Evolutionary conservation across 2,797 vertebrate genomes (phyloP), one percentile per base, ranked within the genome.

Genomic region (Paramormyrops hopkinsi): DNA sequence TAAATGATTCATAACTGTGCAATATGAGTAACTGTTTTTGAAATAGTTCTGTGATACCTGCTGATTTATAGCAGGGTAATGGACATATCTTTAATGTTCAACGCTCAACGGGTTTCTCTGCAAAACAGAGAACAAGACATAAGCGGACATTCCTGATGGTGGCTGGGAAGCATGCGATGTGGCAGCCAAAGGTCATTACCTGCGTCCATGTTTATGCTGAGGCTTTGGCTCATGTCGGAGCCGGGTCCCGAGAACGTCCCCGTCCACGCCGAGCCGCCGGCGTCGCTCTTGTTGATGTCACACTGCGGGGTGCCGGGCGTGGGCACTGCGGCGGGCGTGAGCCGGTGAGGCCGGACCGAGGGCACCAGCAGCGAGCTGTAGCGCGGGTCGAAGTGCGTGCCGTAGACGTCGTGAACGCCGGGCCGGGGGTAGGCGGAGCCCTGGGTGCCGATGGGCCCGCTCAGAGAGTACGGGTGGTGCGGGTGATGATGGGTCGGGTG

Each of bases 351-450:
- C 82, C 98, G 96, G 51, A 98, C 97, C 0, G 98, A 98, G 0
- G 98, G 98, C 93, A 99, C 97, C 92, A 99, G 93, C 93, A 99
- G 95, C 0, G 98, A 98, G 89, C 98, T 91, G 7, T 99, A 99
- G 50, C 98, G 97, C 0, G 98, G 97, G 93, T 99, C 98, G 0
- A 99, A 99, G 86, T 97, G 96, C 0, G 98, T 93, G 51, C 98
- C 95, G 2, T 99, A 99, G 95, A 99, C 97, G 89, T 99, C 98
- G 0, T 99, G 98, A 92, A 98, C 94, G 0, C 96, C 88, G 0
- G 98, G 95, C 0, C 97, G 97, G 0, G 97, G 94, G 91, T 98
- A 99, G 19, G 97, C 93, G 0, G 97, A 95, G 88, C 96, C 93
- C 95, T 99, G 98, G 5, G 96, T 93, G 76, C 97, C 93, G 0